Base-by-base conservation (phyloP, 2,888 invertebrate species). In the Tipula lateralis region DNA sequence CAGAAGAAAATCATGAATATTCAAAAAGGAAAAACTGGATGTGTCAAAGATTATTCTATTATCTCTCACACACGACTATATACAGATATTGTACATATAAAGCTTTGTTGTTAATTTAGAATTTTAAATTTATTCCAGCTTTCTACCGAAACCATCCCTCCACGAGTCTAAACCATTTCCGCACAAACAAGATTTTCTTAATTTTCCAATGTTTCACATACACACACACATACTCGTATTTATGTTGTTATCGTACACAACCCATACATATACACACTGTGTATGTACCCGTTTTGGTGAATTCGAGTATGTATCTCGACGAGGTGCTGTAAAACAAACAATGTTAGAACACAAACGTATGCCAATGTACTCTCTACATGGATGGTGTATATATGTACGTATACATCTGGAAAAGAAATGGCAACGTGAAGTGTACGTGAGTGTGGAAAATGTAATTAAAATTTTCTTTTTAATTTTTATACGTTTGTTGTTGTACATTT, bases 31-130 rank as follows among this genome's bases (percentile, higher is more conserved):
- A 66, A 66, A 66, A 66, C 24, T 66, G 66, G 12, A 24, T 66
- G 66, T 66, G 66, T 66, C 66, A 66, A 66, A 66, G 66, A 24
- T 66, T 24, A 66, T 66, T 66, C 66, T 66, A 24, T 66, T 66
- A 66, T 66, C 66, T 66, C 2, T 66, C n/a, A n/a, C 3, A n/a
- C n/a, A 66, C 24, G 16, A 44, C 44, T 50, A 16, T 9, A 36
- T 0, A 50, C 44, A 50, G 6, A 36, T 12, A 44, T n/a, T 36
- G 12, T 9, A 36, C 36, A 7, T 36, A 13, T 13, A 50, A 13
- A 19, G 66, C 24, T 66, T 66, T 66, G 24, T 66, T 50, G 66
- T 66, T 66, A 66, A 66, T 66, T 66, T 24, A 66, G 24, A 66
- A 66, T 66, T 66, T 24, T 6, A 16, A 50, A 50, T 50, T 50